phyloP scores from a whole-genome alignment of 2,797 vertebrate genomes.

The Antennarius maculatus region DNA sequence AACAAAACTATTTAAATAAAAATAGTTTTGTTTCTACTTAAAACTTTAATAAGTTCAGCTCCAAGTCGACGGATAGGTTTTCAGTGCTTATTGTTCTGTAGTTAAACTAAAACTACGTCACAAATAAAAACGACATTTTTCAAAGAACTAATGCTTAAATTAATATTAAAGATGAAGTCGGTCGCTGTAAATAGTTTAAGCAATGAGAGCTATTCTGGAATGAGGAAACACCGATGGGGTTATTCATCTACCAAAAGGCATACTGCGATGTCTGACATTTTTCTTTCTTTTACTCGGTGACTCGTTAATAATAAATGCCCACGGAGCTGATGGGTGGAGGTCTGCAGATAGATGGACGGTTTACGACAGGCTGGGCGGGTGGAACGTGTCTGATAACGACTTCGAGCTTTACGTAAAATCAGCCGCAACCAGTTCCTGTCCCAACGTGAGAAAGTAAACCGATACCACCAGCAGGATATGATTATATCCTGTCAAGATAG shows the following conservation, averaged over 20 bases:
- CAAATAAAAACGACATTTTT: no score
- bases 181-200: neutral
- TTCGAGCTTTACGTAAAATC: no score
- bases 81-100: neutral
- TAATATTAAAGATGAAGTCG: neutral
- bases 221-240: conserved; percentile 17
- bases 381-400: no score
- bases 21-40: neutral
- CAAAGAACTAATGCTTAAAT: no score
- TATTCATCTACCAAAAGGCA: neutral
- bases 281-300: neutral
- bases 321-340: neutral
- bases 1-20: no score
- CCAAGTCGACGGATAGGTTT: neutral
- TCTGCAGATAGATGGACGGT: no score
- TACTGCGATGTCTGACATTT: no score
- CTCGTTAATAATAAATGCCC: neutral
- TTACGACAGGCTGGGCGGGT: no score
- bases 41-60: neutral
- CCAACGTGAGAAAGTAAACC: no score
- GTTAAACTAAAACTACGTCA: neutral
- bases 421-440: no score
- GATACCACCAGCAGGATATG: no score
- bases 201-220: conserved; percentile 8
- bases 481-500: no score